Base-by-base conservation (phyloP, 2,888 invertebrate species). In the Smittia aterrima region DNA sequence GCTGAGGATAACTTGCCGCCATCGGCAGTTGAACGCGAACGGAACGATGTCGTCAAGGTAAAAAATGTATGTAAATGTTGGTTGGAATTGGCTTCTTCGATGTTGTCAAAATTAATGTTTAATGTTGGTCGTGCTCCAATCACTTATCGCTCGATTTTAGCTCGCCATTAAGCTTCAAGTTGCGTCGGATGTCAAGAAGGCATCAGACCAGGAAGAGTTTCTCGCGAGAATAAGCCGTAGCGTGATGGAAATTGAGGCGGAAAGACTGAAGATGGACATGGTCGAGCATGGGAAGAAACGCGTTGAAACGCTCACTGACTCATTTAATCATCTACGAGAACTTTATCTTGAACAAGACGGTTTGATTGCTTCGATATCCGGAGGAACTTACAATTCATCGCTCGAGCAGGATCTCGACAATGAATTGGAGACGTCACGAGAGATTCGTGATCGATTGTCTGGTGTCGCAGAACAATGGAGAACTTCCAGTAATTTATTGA, bases 401-500 rank as follows among this genome's bases (percentile, higher is more conserved):
- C 77, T 80, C 4, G 83, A 83, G 78, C 82, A 82, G 76, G 79
- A 77, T 75, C 76, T 83, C 1, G 83, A 83, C 62, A 76, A 78
- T 4, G 81, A 83, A 76, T 73, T 83, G 64, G 83, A 83, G 74
- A 77, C 78, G 20, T 79, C 80, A 0, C 79, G 83, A 27, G 81
- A 82, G 76, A 77, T 81, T 11, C 79, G 83, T 3, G 82, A 83
- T 75, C 82, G 82, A 74, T 76, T 83, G 62, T 82, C 82, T 66
- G 81, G 81, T 75, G 80, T 82, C 0, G 75, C 82, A 70, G 83
- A 83, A 64, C 83, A 83, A 75, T 83, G 83, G 83, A 79, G 82
- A 13, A 82, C 82, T n/a, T 80, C 82, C 75, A 82, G 81, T 1
- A 77, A 80, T 16, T 75, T 83, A 1, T 74, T 83, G 1, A 78